Conservation (phyloP, 2,888 invertebrate genomes). For the Harpalus rubripes region DNA sequence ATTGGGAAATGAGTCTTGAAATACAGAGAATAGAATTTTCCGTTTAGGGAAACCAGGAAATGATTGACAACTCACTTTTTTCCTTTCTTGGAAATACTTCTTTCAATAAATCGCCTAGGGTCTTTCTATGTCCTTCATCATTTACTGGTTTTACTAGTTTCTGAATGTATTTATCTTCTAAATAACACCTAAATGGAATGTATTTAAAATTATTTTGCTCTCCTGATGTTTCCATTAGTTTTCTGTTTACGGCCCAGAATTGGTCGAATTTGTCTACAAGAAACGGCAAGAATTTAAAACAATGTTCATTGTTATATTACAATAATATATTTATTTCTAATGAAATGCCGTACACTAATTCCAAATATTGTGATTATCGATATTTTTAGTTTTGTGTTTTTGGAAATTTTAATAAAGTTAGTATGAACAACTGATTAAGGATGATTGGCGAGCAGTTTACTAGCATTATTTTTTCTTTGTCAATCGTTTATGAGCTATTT, state of each 20-base stretch:
- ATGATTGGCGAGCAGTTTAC: too few relatives aligned
- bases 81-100: slow-evolving; percentile 84
- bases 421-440: too few relatives aligned
- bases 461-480: too few relatives aligned
- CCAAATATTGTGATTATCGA: too few relatives aligned
- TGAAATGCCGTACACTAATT: too few relatives aligned
- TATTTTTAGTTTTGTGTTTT: too few relatives aligned
- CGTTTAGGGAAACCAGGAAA: slow-evolving; percentile 35
- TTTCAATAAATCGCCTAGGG: slow-evolving; percentile 84
- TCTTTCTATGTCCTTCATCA: slow-evolving; percentile 86
- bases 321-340: too few relatives aligned
- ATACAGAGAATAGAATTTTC: slow-evolving; percentile 21
- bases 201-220: slow-evolving; percentile 91
- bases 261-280: slow-evolving; percentile 97
- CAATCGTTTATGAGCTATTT: too few relatives aligned
- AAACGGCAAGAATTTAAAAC: neutral
- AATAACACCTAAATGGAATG: slow-evolving; percentile 93
- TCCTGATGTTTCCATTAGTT: slow-evolving; percentile 93
- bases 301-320: neutral
- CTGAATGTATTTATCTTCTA: slow-evolving; percentile 86
- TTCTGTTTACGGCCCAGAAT: slow-evolving; percentile 98
- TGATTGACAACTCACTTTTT: slow-evolving; percentile 74
- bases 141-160: slow-evolving; percentile 87
- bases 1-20: neutral
- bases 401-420: too few relatives aligned